phyloP scores from a whole-genome alignment of 2,113 vertebrate species.

The Amblyopsis rosae region DNA sequence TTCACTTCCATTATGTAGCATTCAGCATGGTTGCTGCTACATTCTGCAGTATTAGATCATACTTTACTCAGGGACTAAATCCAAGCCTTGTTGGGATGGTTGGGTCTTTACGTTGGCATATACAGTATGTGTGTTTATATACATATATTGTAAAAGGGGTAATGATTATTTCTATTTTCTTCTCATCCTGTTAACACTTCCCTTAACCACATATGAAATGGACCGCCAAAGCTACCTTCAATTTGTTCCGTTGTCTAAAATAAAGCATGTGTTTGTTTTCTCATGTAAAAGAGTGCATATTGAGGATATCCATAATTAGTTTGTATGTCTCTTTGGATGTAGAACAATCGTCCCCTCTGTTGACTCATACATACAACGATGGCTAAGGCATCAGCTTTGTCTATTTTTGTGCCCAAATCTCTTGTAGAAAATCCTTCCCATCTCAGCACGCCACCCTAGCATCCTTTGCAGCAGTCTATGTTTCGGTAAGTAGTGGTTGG shows the following conservation, averaged over 20 bases:
- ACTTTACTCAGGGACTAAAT: neutral
- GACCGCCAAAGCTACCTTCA: neutral
- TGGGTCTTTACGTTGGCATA: neutral
- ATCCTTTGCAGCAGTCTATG: constrained; percentile 95
- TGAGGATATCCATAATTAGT: neutral
- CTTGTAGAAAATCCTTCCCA: constrained; percentile 95
- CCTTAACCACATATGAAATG: too few species aligned
- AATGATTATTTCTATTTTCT: too few species aligned
- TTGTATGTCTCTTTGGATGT: neutral
- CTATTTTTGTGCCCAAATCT: constrained; percentile 43
- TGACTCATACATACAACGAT: constrained; percentile 11
- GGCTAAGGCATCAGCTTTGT: neutral
- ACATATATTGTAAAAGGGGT: too few species aligned
- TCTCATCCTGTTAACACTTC: too few species aligned
- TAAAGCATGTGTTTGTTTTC: neutral
- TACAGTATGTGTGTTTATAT: too few species aligned
- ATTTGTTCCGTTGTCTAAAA: neutral
- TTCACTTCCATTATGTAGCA: constrained; percentile 34
- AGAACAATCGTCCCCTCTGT: neutral
- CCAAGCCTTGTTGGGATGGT: neutral
- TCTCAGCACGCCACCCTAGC: constrained; percentile 97
- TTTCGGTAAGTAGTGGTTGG: constrained; percentile 88
- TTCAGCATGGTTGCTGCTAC: constrained; percentile 5
- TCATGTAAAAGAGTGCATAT: neutral
- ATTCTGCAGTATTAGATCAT: neutral